phyloP scores from a whole-genome alignment of 2,888 invertebrate species.

The Campoletis raptor region DNA sequence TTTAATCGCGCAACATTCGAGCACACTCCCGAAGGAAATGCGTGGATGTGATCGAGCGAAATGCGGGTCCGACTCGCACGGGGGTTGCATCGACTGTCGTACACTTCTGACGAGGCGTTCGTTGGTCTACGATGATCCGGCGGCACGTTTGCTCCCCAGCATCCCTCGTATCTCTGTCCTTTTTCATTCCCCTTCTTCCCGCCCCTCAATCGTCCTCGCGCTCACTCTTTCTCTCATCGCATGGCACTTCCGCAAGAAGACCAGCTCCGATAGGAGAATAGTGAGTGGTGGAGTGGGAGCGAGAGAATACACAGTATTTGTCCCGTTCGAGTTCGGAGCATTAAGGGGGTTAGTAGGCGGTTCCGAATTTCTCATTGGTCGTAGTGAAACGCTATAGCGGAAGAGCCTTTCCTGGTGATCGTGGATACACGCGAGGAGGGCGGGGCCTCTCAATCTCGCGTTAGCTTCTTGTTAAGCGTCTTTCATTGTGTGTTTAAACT shows the following conservation, averaged over 20 bases:
- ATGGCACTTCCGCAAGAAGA: conserved; percentile 33
- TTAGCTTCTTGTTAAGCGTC: conserved; percentile 85
- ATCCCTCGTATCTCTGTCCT: conserved; percentile 38
- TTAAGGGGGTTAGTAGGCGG: conserved; percentile 73
- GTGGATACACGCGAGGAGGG: conserved; percentile 74
- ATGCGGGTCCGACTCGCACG: conserved; percentile 58
- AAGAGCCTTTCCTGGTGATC: conserved; percentile 70
- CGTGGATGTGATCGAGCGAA: conserved; percentile 65
- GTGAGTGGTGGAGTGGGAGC: conserved; percentile 41
- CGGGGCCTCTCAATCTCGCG: conserved; percentile 85
- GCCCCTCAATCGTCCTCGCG: conserved; percentile 32
- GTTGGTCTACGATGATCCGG: conserved; percentile 53
- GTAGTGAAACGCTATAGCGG: conserved; percentile 72
- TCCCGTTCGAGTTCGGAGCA: conserved; percentile 42
- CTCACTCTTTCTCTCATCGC: conserved; percentile 21
- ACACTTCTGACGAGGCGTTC: conserved; percentile 47
- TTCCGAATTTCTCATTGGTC: conserved; percentile 76
- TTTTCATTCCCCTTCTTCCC: conserved; percentile 22
- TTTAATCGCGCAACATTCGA: conserved; percentile 11
- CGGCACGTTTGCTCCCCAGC: conserved; percentile 59
- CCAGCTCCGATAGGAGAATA: conserved; percentile 64
- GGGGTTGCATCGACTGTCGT: conserved; percentile 62
- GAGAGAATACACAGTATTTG: conserved; percentile 36
- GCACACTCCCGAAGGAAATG: conserved; percentile 29
- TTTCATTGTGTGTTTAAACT: conserved; percentile 85